Percentiles rank a stretch among this genome's conserved stretches.
Evolutionary conservation across 1,140 invertebrate genomes (phyloP).

Genomic region (Panagrolaimus sp.): DNA sequence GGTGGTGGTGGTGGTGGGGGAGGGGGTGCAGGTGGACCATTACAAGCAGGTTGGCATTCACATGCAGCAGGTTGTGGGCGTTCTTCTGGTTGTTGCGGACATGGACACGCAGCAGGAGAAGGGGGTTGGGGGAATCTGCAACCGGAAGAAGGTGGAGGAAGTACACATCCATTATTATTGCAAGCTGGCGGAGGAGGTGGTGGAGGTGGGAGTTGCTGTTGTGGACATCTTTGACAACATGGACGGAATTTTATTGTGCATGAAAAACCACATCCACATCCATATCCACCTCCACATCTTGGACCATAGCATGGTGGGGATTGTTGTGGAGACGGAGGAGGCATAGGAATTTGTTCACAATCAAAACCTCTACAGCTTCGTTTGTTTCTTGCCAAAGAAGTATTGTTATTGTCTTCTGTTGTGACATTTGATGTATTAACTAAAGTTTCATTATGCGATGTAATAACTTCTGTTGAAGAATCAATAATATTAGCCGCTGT

Average conservation of each 20-base stretch:
- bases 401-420: background rate
- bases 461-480: background rate
- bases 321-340: too few relatives aligned
- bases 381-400: background rate
- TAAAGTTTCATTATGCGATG: background rate
- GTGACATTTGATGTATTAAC: too few relatives aligned
- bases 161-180: background rate
- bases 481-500: constrained; percentile 11
- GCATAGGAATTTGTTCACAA: background rate
- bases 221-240: background rate
- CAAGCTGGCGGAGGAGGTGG: background rate
- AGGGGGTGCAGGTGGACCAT: background rate
- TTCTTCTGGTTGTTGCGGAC: background rate
- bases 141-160: background rate
- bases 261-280: background rate
- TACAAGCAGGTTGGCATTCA: background rate
- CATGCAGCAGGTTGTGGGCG: background rate
- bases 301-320: background rate
- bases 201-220: background rate
- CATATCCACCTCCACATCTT: background rate
- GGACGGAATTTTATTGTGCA: background rate
- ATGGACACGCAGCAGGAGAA: background rate
- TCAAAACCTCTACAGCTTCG: background rate
- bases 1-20: background rate
- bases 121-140: background rate